Evolutionary conservation across 2,888 invertebrate genomes (phyloP), one percentile per base, ranked within the genome.

Genomic region (Drosophila yooni): DNA sequence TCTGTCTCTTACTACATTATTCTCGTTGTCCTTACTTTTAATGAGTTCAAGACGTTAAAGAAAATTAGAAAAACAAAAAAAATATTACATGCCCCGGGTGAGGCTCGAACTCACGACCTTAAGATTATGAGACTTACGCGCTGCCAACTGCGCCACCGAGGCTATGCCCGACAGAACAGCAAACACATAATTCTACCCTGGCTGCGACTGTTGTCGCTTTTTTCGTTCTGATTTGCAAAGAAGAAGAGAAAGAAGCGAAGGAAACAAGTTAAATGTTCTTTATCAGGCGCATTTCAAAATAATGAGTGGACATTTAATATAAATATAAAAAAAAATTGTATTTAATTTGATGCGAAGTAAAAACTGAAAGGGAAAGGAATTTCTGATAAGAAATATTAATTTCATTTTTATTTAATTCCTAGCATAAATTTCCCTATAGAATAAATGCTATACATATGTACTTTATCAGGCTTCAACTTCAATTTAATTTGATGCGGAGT

Each of bases 101-200:
- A 92, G 92, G 92, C 91, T 92, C 88, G 92, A 92, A 92, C 92
- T 92, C 92, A 92, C 91, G 90, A 93, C 92, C 92, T 93, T 93
- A 92, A 92, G 93, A 93, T 93, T 93, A 93, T 92, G 93, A 93
- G 92, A 92, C 92, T 92, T 92, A 92, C 92, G 92, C 92, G 92
- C 92, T 92, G 90, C 92, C 92, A 87, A 92, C 92, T 93, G 92
- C 92, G 92, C 92, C 92, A 92, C 90, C 92, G 92, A 92, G 92
- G 92, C 93, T 81, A 81, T 88, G 76, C 13, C 6, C 33, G 29
- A 2, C n/a, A 1, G 33, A 58, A 62, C 70, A 67, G 4, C 81
- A 70, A 64, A 71, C 70, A 48, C 67, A 31, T 58, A 79, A 50
- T 77, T 78, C 61, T 81, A 63, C 60, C 74, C 54, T 71, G 51